Percentiles rank a stretch among this genome's conserved stretches.
Conservation (phyloP, 2,113 vertebrate genomes). For the Falcunculus frontatus region DNA sequence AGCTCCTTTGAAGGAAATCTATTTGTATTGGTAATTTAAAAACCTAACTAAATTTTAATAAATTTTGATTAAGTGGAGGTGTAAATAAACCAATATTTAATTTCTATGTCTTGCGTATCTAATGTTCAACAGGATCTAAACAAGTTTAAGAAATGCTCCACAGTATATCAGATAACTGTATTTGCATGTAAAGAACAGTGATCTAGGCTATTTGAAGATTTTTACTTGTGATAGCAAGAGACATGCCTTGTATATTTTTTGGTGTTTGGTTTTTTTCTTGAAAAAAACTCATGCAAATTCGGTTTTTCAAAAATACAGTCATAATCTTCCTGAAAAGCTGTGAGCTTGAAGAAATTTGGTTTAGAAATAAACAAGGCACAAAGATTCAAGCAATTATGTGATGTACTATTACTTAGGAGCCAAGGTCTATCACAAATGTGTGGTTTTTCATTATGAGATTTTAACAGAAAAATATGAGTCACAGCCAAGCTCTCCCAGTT, state of each 20-base stretch:
- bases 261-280: not conserved
- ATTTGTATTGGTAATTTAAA: not conserved
- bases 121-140: not conserved
- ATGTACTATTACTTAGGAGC: not conserved
- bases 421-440: not conserved
- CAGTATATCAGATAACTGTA: not conserved
- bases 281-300: not conserved
- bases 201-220: not conserved
- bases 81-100: not conserved
- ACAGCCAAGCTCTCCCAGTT: not conserved
- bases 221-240: not conserved
- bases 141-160: not conserved
- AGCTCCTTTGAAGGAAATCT: not conserved
- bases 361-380: not conserved
- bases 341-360: not conserved
- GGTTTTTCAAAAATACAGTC: not conserved
- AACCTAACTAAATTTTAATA: not conserved
- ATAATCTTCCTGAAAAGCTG: not conserved
- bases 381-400: not conserved
- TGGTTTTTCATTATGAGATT: not conserved
- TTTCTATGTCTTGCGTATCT: not conserved
- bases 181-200: not conserved
- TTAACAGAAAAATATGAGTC: constrained; percentile 27
- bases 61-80: not conserved
- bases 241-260: not conserved